These are phyloP conservation scores for Hucho hucho DNA, from an alignment of 2,113 vertebrate genomes.

Conservation along the genomic window DNA sequence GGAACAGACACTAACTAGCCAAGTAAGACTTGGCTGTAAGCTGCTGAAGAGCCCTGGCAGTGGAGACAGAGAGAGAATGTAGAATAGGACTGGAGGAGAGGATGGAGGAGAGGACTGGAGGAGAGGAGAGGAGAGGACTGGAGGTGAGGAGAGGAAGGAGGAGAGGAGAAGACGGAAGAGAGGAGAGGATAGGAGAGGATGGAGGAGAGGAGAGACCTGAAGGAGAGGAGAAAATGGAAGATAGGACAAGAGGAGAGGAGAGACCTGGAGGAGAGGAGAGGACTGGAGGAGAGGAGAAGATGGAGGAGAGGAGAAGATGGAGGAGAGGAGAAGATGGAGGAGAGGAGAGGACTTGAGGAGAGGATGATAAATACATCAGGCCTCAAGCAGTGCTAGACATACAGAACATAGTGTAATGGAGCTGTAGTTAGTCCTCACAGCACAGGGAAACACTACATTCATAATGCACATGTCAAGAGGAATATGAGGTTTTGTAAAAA, in stretches of 20 bases:
- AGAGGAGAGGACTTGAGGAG: slow-evolving; percentile 29
- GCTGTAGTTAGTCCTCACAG: background rate
- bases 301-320: too few relatives aligned
- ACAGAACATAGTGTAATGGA: background rate
- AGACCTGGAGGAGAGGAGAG: too few relatives aligned
- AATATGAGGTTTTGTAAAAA: background rate
- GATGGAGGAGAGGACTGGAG: background rate
- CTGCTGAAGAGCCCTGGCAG: slow-evolving; percentile 48
- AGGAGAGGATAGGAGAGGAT: too few relatives aligned
- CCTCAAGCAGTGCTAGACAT: slow-evolving; percentile 6
- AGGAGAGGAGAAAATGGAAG: too few relatives aligned
- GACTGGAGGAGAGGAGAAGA: too few relatives aligned
- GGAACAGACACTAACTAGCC: slow-evolving; percentile 61
- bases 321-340: background rate
- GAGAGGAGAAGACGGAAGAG: too few relatives aligned
- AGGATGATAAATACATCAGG: slow-evolving; percentile 47
- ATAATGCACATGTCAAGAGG: background rate
- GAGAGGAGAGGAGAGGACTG: too few relatives aligned
- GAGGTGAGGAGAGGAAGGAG: too few relatives aligned
- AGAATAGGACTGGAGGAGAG: slow-evolving; percentile 39
- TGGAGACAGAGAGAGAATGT: slow-evolving; percentile 6
- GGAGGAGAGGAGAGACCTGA: too few relatives aligned
- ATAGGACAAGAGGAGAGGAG: too few relatives aligned
- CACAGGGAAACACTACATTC: background rate
- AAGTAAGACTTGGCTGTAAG: slow-evolving; percentile 55